Conservation (phyloP, 2,113 vertebrate genomes). For the Athene noctua region DNA sequence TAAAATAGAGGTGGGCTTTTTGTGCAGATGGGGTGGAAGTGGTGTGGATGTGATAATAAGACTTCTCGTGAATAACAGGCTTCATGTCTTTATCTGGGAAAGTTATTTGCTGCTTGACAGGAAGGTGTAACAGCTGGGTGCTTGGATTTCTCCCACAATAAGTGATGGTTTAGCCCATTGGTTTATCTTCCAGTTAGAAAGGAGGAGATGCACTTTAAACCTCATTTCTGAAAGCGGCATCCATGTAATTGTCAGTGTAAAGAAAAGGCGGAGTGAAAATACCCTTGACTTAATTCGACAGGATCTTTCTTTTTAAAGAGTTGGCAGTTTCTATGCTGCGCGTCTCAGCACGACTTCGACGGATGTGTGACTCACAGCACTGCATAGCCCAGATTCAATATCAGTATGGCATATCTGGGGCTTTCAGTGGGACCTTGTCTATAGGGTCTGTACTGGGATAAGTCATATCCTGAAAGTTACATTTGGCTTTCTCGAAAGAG, state of each 20-base stretch:
- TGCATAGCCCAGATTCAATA: not conserved
- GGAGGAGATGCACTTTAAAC: not conserved
- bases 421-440: not conserved
- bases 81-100: not conserved
- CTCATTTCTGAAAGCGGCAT: not conserved
- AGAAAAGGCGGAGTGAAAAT: not conserved
- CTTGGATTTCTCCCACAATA: not conserved
- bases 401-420: not conserved
- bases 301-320: not conserved
- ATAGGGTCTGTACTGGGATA: accelerated
- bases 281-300: not conserved
- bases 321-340: not conserved
- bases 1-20: not conserved
- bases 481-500: not conserved
- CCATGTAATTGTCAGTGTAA: not conserved
- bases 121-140: not conserved
- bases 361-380: accelerated
- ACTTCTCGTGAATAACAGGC: not conserved
- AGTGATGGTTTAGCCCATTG: not conserved
- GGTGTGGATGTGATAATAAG: accelerated
- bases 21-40: not conserved
- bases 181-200: not conserved
- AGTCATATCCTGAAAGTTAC: not conserved
- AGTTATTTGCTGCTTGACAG: not conserved
- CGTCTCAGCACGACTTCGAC: not conserved